A percentile compares a stretch with the other conserved stretches of the same genome.
These are phyloP conservation scores for Syritta pipiens DNA, from an alignment of 2,888 invertebrate species.

Conservation along the genomic window DNA sequence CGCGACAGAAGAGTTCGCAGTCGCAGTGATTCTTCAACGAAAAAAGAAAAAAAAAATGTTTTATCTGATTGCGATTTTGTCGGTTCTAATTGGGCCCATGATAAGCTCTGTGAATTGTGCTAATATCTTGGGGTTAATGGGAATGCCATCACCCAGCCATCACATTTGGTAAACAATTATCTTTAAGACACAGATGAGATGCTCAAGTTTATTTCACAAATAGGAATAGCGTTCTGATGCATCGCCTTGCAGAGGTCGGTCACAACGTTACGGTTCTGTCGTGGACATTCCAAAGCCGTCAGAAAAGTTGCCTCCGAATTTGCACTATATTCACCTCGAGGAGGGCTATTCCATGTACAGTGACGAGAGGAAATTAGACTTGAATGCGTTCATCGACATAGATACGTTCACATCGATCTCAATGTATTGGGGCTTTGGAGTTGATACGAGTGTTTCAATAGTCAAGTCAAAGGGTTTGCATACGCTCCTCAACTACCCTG, in stretches of 20 bases:
- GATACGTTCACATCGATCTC: constrained; percentile 50
- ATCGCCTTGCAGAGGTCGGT: constrained; percentile 70
- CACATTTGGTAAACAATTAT: constrained; percentile 71
- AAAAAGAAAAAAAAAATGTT: too few relatives aligned
- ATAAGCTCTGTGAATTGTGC: constrained; percentile 31
- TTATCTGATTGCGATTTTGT: too few relatives aligned
- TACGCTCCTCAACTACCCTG: constrained; percentile 72
- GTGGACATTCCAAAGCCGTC: constrained; percentile 69
- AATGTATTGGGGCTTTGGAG: constrained; percentile 56
- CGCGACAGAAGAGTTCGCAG: too few relatives aligned
- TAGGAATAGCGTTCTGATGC: constrained; percentile 71
- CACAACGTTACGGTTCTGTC: constrained; percentile 73
- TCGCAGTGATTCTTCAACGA: too few relatives aligned
- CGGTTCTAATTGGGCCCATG: too few relatives aligned
- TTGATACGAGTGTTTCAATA: constrained; percentile 28
- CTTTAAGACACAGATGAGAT: constrained; percentile 70
- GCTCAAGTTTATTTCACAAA: constrained; percentile 69
- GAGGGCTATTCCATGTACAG: constrained; percentile 66
- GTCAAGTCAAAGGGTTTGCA: constrained; percentile 70
- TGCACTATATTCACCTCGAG: constrained; percentile 73
- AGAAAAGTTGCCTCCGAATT: constrained; percentile 67
- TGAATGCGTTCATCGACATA: constrained; percentile 22
- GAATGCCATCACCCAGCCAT: constrained; percentile 72
- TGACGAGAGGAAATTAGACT: constrained; percentile 14
- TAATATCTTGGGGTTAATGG: constrained; percentile 72